Base-by-base conservation (phyloP, 1,140 invertebrate genomes). In the Drosophila serrata region DNA sequence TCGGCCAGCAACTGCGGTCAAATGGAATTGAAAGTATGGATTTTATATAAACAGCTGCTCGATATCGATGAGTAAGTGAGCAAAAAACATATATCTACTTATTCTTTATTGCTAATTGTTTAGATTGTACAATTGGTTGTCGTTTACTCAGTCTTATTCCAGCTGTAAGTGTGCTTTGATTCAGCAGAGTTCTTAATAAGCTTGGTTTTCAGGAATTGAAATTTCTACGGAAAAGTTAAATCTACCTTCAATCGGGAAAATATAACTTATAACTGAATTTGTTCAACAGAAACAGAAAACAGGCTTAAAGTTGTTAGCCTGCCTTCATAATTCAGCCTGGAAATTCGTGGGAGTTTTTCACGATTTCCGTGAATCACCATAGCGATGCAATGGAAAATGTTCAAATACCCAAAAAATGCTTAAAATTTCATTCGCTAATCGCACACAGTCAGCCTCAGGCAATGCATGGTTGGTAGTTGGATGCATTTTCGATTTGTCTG, bases 21-120 rank as follows among this genome's bases (percentile, higher is more conserved):
- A 55, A 29, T 19, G 19, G n/a, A 33, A 35, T 37, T 13, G 12
- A 12, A 33, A 31, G 12, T 19, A 4, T 12, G 2, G n/a, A 42
- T 43, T 69, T 55, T 67, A 45, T 69, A 67, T 4, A 48, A 73
- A 35, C 67, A 72, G 15, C 57, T 53, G 49, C 1, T 35, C 15
- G 22, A 24, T 35, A 43, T 29, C 37, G 4, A 22, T 17, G 9
- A 49, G 13, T 59, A 11, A 19, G 13, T 35, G n/a, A 13, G n/a
- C 11, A 51, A 27, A 31, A 19, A 49, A 12, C 6, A 39, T 39
- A 13, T 24, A 15, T 35, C 22, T 22, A 40, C 1, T 19, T 22
- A 19, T 40, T 29, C 7, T 6, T 11, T 5, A 51, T 40, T 29
- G 19, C 9, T 9, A 6, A 59, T 37, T 51, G 17, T 49, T 17